Conservation (phyloP, 2,797 vertebrate genomes). For the Chelonia mydas region DNA sequence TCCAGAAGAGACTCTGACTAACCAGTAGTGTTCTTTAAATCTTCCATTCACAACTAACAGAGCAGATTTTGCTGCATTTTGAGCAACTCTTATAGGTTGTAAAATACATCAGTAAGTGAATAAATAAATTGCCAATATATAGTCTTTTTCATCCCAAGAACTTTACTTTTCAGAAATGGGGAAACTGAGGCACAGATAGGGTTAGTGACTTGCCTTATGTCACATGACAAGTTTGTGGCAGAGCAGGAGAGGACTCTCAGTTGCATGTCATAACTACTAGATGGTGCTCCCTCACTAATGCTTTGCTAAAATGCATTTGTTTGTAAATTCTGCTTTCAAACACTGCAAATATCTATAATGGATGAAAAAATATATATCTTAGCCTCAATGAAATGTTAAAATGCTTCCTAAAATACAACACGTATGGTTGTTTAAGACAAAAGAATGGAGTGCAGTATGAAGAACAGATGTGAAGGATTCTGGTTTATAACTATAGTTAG, state of each 20-base stretch:
- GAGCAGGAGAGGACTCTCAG: not conserved
- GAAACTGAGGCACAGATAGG: not conserved
- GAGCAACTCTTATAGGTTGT: not conserved
- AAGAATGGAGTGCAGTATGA: not conserved
- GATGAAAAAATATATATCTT: not conserved
- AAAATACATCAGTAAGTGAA: not conserved
- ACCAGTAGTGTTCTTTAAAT: not conserved
- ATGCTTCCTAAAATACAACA: not conserved
- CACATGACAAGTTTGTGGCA: not conserved
- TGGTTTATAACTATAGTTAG: not conserved
- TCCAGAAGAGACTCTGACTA: not conserved
- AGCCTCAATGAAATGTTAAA: not conserved
- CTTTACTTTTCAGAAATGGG: not conserved
- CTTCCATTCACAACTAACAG: not conserved
- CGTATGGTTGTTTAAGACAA: not conserved
- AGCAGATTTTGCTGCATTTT: not conserved
- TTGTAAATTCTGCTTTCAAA: not conserved
- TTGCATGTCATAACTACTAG: not conserved
- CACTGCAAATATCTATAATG: not conserved
- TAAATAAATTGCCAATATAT: not conserved
- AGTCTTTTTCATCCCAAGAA: slow-evolving; percentile 5
- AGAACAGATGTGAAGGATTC: not conserved
- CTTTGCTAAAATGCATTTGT: not conserved
- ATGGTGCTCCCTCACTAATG: not conserved
- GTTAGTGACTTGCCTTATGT: not conserved